phyloP scores from a whole-genome alignment of 2,797 vertebrate species.

The Acropternis orthonyx region DNA sequence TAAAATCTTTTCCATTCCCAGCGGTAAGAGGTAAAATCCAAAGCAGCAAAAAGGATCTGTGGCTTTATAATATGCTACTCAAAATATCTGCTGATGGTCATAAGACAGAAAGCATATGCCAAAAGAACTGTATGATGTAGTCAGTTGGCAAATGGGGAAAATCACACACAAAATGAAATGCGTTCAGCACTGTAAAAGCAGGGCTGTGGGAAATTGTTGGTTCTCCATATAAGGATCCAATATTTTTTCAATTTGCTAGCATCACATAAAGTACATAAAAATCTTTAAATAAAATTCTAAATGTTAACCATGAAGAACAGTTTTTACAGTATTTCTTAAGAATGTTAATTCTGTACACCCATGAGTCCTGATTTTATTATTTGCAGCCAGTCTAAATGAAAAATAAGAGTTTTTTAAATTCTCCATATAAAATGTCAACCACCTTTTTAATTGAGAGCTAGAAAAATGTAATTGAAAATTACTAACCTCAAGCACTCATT shows the following conservation, averaged over 20 bases:
- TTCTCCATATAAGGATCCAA: slow-evolving; percentile 49
- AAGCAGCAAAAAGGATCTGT: slow-evolving; percentile 37
- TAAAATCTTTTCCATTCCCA: slow-evolving; percentile 40
- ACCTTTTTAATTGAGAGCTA: slow-evolving; percentile 56
- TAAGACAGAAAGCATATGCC: slow-evolving; percentile 59
- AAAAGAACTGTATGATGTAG: slow-evolving; percentile 64
- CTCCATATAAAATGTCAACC: slow-evolving; percentile 42
- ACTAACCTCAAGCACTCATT: slow-evolving; percentile 54
- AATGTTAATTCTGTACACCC: slow-evolving; percentile 5
- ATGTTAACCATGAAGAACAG: neutral
- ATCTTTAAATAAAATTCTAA: slow-evolving; percentile 42
- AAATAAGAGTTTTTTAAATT: slow-evolving; percentile 20
- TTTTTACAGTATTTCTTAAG: slow-evolving; percentile 34
- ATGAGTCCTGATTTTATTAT: neutral
- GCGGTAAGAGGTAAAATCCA: slow-evolving; percentile 1
- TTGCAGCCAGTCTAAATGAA: neutral
- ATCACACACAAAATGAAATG: slow-evolving; percentile 61
- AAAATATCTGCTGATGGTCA: slow-evolving; percentile 69
- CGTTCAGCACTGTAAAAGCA: slow-evolving; percentile 12
- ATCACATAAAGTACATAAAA: slow-evolving; percentile 22
- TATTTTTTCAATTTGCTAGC: slow-evolving; percentile 60
- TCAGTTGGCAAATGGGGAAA: slow-evolving; percentile 53
- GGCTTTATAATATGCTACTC: slow-evolving; percentile 59
- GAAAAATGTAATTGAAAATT: slow-evolving; percentile 52
- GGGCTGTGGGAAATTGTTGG: slow-evolving; percentile 50